These are phyloP conservation scores for Goniozus legneri DNA, from an alignment of 1,140 invertebrate species.

Conservation along the genomic window DNA sequence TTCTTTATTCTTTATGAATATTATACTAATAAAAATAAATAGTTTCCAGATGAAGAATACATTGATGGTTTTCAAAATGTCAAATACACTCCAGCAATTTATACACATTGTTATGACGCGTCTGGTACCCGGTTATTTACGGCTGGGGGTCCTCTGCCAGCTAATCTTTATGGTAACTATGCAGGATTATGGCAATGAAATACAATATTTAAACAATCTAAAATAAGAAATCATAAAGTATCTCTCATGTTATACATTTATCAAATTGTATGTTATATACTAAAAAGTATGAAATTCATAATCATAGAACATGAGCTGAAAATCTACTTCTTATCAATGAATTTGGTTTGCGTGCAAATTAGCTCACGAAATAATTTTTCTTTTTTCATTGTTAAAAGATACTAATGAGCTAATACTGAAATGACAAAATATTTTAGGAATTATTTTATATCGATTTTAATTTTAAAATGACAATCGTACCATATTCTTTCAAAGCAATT, in stretches of 20 bases:
- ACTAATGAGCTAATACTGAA: too few relatives aligned
- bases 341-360: too few relatives aligned
- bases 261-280: too few relatives aligned
- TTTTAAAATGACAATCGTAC: too few relatives aligned
- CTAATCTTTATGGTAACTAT: slow-evolving; percentile 78
- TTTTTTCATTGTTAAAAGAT: too few relatives aligned
- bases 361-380: too few relatives aligned
- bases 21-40: slow-evolving; percentile 15
- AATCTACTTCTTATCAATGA: too few relatives aligned
- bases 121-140: slow-evolving; percentile 88
- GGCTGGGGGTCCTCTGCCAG: slow-evolving; percentile 88
- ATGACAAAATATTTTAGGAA: too few relatives aligned
- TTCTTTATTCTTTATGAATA: slow-evolving; percentile 5
- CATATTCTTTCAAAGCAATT: too few relatives aligned
- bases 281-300: too few relatives aligned
- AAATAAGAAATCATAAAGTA: slow-evolving; percentile 12
- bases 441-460: too few relatives aligned
- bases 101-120: slow-evolving; percentile 93
- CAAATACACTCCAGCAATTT: slow-evolving; percentile 89
- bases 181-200: slow-evolving; percentile 68
- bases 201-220: slow-evolving; percentile 12
- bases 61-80: slow-evolving; percentile 78
- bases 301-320: too few relatives aligned
- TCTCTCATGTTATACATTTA: slow-evolving; percentile 19
- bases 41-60: slow-evolving; percentile 81